Evolutionary conservation across 35 echinoderm and acorn worm species (phyloP).

Genomic region (Acanthaster planci): DNA sequence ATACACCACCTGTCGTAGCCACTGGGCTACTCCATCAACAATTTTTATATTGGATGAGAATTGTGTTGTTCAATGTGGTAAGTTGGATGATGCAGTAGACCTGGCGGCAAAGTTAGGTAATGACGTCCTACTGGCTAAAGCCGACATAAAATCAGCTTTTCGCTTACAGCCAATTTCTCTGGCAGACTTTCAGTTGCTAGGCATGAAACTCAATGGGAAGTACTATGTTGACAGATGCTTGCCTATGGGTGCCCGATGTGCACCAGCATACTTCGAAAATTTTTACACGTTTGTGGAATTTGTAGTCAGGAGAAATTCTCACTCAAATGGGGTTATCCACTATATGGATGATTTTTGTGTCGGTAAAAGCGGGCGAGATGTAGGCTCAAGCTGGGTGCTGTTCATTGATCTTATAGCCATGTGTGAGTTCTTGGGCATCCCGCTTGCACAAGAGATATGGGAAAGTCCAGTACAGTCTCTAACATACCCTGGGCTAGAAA

Average conservation of each 20-base stretch:
- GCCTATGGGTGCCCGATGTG: conserved; percentile 31
- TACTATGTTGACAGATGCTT: conserved; percentile 37
- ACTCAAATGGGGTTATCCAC: conserved; percentile 10
- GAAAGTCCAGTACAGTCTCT: background rate
- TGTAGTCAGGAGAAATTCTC: background rate
- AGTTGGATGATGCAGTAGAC: conserved; percentile 31
- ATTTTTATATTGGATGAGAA: conserved; percentile 4
- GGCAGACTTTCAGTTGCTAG: conserved; percentile 22
- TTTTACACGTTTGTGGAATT: conserved; percentile 34
- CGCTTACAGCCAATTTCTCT: conserved; percentile 12
- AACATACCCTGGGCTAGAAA: conserved; percentile 29
- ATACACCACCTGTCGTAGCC: conserved; percentile 46
- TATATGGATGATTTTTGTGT: conserved; percentile 44
- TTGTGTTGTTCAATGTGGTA: conserved; percentile 7
- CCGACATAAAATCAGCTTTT: conserved; percentile 50
- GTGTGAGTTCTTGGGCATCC: conserved; percentile 36
- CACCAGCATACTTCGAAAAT: conserved; percentile 20
- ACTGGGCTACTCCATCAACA: conserved; percentile 13
- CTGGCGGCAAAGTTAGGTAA: background rate
- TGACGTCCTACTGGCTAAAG: conserved; percentile 26
- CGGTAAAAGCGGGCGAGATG: too few species aligned
- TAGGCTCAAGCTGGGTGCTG: background rate
- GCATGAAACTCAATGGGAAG: conserved; percentile 12
- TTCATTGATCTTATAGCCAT: background rate
- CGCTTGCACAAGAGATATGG: conserved; percentile 17